These are phyloP conservation scores for Grammomys surdaster DNA, from an alignment of 2,113 vertebrate species.

Conservation along the genomic window DNA sequence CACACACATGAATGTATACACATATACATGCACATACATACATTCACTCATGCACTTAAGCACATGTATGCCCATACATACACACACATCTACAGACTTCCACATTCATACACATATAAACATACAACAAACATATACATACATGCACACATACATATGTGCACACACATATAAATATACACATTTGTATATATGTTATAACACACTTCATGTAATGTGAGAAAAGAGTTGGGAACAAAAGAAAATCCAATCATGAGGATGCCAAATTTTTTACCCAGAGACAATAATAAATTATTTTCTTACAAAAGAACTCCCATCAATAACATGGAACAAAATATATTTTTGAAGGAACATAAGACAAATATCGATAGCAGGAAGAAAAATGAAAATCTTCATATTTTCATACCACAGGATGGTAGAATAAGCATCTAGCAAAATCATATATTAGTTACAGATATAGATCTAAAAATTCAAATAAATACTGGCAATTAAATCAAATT, in stretches of 20 bases:
- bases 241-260: not conserved
- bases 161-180: not conserved
- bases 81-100: not conserved
- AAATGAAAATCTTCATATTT: not conserved
- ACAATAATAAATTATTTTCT: not conserved
- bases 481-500: not conserved
- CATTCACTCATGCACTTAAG: not conserved
- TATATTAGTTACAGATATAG: not conserved
- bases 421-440: not conserved
- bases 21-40: not conserved
- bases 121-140: not conserved
- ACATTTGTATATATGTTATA: not conserved
- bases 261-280: not conserved
- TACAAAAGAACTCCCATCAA: not conserved
- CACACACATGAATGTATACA: not conserved
- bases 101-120: not conserved
- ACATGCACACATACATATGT: no score
- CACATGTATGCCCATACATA: not conserved
- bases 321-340: not conserved
- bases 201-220: not conserved
- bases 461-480: not conserved
- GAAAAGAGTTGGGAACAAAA: not conserved
- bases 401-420: not conserved
- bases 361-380: not conserved
- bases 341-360: not conserved